These are phyloP conservation scores for Eucriotettix oculatus DNA, from an alignment of 2,888 invertebrate genomes.

Conservation along the genomic window DNA sequence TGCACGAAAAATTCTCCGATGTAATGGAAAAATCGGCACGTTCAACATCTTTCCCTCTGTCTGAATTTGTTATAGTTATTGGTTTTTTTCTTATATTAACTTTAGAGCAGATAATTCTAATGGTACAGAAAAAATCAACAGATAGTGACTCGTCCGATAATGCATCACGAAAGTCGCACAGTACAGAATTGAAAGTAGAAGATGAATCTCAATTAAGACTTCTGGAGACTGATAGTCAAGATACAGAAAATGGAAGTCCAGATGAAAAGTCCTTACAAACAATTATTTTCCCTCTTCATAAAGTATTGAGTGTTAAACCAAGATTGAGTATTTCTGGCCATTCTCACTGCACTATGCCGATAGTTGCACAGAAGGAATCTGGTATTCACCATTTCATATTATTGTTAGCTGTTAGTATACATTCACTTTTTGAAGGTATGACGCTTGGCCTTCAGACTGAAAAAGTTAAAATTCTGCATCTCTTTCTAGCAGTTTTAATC, in stretches of 20 bases:
- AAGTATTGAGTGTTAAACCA: not conserved
- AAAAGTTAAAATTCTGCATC: constrained; percentile 16
- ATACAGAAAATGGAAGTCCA: not conserved
- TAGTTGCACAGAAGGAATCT: constrained; percentile 3
- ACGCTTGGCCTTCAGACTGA: constrained; percentile 22
- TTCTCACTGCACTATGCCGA: constrained; percentile 2
- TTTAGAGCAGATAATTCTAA: constrained; percentile 16
- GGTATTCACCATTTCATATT: constrained; percentile 19
- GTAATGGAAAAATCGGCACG: constrained; percentile 15
- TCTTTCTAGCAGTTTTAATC: constrained; percentile 21
- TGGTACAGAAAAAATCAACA: not conserved
- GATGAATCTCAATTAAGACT: constrained; percentile 9
- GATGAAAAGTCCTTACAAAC: not conserved
- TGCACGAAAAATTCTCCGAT: constrained; percentile 18
- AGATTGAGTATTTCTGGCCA: not conserved
- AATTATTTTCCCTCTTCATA: not conserved
- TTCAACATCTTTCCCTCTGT: constrained; percentile 17
- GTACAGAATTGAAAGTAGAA: no score
- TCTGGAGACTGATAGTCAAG: not conserved
- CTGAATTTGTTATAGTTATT: constrained; percentile 19
- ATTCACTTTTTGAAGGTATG: constrained; percentile 24
- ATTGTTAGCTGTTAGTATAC: constrained; percentile 21
- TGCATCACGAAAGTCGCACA: no score
- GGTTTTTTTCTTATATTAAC: constrained; percentile 22
- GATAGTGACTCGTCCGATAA: not conserved